Base-by-base conservation (phyloP, 1,140 invertebrate genomes). In the Drosophila paulistorum region DNA sequence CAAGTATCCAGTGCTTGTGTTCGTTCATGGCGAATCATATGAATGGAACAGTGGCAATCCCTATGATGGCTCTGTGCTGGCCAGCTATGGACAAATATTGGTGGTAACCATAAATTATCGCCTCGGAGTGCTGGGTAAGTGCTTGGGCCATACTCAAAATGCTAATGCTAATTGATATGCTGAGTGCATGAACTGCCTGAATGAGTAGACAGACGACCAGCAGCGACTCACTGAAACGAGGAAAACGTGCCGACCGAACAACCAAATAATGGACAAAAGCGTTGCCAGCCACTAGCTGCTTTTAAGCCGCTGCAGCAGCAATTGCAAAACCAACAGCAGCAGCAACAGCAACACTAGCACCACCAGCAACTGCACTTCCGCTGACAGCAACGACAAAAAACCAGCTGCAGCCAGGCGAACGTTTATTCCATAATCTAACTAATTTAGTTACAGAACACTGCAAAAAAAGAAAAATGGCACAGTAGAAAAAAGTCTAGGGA, bases 91-190 rank as follows among this genome's bases (percentile, higher is more conserved):
- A 26, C 95, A 97, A 80, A 95, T 99, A 79, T 96, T 99, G 77
- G 98, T 99, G 67, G 97, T 99, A 91, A 98, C 98, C 73, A 95
- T 99, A 91, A 99, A 99, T 94, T 99, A 99, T 94, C 95, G 98
- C 76, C 95, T 99, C 42, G 98, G 98, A 72, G 96, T 99, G 86
- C 93, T 99, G 79, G 98, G 98, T 99, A 94, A 96, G 95, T 94
- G 71, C 65, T 72, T 23, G 17, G 71, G 64, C 69, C 65, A 83
- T 70, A 71, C 67, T 51, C 17, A 51, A 64, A 79, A 82, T 68
- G 77, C 79, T 87, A 87, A 86, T 86, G 58, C 76, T 87, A 86
- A 86, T 86, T 86, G 83, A 86, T 86, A 86, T 86, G 83, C 83
- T 70, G 70, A 68, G 69, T 69, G 58, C 72, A 77, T 79, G 74